Conservation (phyloP, 1,140 invertebrate species). For the Saccostrea glomerata region DNA sequence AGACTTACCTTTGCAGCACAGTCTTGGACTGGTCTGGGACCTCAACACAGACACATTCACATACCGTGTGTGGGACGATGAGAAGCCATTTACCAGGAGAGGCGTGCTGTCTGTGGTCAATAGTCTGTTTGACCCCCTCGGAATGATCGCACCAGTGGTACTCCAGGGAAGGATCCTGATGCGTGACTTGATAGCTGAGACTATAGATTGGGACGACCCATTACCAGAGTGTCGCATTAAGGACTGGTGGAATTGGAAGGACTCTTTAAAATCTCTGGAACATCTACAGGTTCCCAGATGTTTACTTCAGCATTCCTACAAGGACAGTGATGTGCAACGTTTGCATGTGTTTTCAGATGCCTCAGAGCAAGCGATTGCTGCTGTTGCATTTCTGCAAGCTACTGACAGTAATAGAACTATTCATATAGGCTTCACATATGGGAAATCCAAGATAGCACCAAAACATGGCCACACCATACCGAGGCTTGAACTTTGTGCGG, state of each 20-base stretch:
- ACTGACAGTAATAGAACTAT: not conserved
- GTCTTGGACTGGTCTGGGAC: not conserved
- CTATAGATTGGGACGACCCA: not conserved
- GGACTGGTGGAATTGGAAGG: constrained; percentile 10
- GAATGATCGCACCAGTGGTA: not conserved
- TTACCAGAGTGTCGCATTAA: not conserved
- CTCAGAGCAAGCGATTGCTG: not conserved
- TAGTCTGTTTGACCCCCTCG: not conserved
- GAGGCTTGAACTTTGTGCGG: not conserved
- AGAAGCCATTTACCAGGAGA: not conserved
- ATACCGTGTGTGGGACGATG: not conserved
- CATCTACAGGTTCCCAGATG: constrained; percentile 37
- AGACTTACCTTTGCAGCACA: not conserved
- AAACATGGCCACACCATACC: constrained; percentile 6
- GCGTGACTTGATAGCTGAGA: not conserved
- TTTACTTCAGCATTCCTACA: not conserved
- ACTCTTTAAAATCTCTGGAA: not conserved
- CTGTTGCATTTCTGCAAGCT: not conserved
- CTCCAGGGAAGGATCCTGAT: not conserved
- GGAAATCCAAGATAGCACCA: not conserved
- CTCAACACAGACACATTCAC: not conserved
- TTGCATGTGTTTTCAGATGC: not conserved
- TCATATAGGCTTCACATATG: not conserved
- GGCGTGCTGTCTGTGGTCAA: not conserved
- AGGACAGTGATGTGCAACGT: not conserved